Conservation (phyloP, 2,888 invertebrate species). For the Lysandra coridon region DNA sequence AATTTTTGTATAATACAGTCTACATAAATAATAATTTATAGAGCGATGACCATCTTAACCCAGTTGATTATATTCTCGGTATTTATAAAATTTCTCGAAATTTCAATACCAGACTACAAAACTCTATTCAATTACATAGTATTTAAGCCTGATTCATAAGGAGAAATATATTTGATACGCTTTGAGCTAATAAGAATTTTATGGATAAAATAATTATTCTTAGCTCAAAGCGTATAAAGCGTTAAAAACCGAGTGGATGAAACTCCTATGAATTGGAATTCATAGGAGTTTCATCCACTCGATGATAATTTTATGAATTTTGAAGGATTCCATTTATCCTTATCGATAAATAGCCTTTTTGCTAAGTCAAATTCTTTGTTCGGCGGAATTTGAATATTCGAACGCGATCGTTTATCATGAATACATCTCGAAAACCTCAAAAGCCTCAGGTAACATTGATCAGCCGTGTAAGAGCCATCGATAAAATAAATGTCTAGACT, state of each 20-base stretch:
- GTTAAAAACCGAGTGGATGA: no score
- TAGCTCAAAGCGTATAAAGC: no score
- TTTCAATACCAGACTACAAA: background rate
- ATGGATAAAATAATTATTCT: no score
- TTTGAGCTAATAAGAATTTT: background rate
- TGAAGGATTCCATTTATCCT: background rate
- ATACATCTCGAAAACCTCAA: slow-evolving; percentile 21
- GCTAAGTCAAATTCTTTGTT: background rate
- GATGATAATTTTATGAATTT: background rate
- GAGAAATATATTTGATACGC: background rate
- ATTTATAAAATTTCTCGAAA: background rate
- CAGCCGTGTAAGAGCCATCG: background rate
- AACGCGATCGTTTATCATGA: slow-evolving; percentile 23
- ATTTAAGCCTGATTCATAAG: background rate
- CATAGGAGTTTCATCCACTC: background rate
- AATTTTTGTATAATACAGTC: no score
- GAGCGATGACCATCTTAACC: background rate
- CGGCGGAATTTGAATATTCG: slow-evolving; percentile 19
- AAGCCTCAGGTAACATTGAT: slow-evolving; percentile 25
- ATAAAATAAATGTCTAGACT: background rate
- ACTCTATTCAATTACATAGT: background rate
- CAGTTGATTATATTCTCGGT: background rate
- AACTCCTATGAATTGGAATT: background rate
- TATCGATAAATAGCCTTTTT: background rate
- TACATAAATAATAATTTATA: background rate